Base-by-base conservation (phyloP, 30 jellyfish, hydroid and myxozoan species). In the Phacellophora camtschatica region DNA sequence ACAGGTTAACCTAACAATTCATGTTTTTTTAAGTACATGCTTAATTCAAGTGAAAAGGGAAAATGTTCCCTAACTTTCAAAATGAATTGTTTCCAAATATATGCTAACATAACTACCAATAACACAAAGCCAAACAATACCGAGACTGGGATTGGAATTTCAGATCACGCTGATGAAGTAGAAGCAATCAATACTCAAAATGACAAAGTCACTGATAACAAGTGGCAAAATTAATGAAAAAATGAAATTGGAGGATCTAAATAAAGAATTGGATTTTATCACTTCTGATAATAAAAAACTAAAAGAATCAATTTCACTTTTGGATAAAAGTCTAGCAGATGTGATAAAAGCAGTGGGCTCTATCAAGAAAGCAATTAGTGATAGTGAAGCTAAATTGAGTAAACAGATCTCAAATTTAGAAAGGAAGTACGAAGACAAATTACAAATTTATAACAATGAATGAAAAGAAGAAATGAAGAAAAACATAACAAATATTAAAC, bases 301-400 rank as follows among this genome's bases (percentile, higher is more conserved):
- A 19, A 58, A 31, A 58, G 74, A 58, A 58, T 58, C 74, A 5
- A 58, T 58, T 16, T 58, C 74, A 58, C 43, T 58, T 19, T 58
- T 58, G 74, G 74, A 58, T 58, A 58, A 19, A 58, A 58, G 74
- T 58, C 27, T 18, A 58, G 27, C 74, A 58, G 31, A 58, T 58
- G 74, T 58, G 41, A 27, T 58, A 18, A 58, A 58, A 31, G 74
- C 74, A 19, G 74, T 58, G 4, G 74, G 19, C 43, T 58, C 74
- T 28, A 58, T 58, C 15, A 58, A 58, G 43, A 45, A 58, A 58
- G 74, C 74, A 22, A 58, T 58, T 28, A 18, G 45, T 27, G 74
- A 58, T 19, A 58, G 74, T 27, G 74, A 58, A 58, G 31, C 43
- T 10, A 58, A 58, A 31, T 31, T 58, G 41, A 58, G 74, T 19